Base-by-base conservation (phyloP, 2,113 vertebrate genomes). In the Phyllostomus discolor region DNA sequence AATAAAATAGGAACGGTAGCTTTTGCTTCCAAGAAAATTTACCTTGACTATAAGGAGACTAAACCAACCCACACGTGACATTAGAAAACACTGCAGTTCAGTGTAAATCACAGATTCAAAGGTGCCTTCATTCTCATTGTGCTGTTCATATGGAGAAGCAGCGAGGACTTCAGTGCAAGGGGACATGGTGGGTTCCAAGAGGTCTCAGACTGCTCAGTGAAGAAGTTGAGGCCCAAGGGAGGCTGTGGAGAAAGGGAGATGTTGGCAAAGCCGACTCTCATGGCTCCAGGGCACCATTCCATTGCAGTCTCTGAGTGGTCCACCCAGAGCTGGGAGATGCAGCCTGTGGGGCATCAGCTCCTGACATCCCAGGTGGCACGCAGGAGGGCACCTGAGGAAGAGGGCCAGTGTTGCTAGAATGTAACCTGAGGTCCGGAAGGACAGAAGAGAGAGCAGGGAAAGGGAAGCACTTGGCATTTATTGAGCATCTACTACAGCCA, bases 1-100 rank as follows among this genome's bases (percentile, higher is more conserved):
- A 82, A 33, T 31, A 59, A 82, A 89, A 28, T 73, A 17, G 3
- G 31, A 78, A 95, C 91, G 50, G 62, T 26, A 41, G 41, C 48
- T 86, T 93, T 84, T 89, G 26, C 46, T 59, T 78, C 33, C 57
- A 79, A 72, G 54, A 31, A 72, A n/a, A 67, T 90, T 85, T 80
- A 59, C n/a, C 6, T 89, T 41, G 4, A n/a, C 41, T 43, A 4
- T 38, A 50, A 7, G 41, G 50, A 92, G 67, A 92, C 33, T 43
- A 38, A 35, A 72, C 8, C 59, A 35, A n/a, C 33, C 17, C 20
- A 66, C 15, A 12, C 0, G 12, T 66, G 66, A 78, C 1, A 0
- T 75, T 75, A 46, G 72, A 43, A 84, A 87, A 50, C 33, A 79
- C 0, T 35, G 15, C 16, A 66, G 4, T 35, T 91, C 20, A 17